Evolutionary conservation across 1,140 invertebrate genomes (phyloP).

Genomic region (Sarcophaga bullata): DNA sequence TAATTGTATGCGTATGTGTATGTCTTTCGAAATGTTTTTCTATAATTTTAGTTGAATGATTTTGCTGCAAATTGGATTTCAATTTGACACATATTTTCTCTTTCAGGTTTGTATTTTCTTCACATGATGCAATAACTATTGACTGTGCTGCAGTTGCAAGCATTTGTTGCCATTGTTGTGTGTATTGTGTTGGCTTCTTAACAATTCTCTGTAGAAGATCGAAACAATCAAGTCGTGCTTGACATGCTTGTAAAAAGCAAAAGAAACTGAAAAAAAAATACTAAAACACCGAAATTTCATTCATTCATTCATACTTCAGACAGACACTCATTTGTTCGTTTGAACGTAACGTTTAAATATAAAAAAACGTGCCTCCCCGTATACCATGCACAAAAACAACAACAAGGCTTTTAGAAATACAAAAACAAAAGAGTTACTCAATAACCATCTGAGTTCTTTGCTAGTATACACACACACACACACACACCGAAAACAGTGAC

Average conservation of each 20-base stretch:
- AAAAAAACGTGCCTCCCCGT: slow-evolving; percentile 10
- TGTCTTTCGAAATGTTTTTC: neutral
- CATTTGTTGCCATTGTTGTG: neutral
- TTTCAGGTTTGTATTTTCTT: neutral
- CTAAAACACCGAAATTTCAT: slow-evolving; percentile 1
- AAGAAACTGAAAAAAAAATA: neutral
- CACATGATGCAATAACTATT: neutral
- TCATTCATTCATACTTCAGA: slow-evolving; percentile 18
- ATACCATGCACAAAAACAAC: neutral
- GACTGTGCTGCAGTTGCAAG: neutral
- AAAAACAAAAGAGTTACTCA: neutral
- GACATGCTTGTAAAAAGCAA: slow-evolving; percentile 22
- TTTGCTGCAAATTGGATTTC: slow-evolving; percentile 26
- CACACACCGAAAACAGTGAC: neutral
- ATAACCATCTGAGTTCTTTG: neutral
- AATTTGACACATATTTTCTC: slow-evolving; percentile 9
- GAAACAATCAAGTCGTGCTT: slow-evolving; percentile 24
- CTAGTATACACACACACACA: too few relatives aligned
- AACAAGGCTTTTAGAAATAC: neutral
- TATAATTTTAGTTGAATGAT: slow-evolving; percentile 6
- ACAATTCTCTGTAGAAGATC: slow-evolving; percentile 14
- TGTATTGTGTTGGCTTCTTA: neutral
- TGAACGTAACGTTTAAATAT: neutral
- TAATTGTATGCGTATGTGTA: neutral
- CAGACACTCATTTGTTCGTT: neutral